Base-by-base conservation (phyloP, 2,113 vertebrate species). In the Corythoichthys intestinalis region DNA sequence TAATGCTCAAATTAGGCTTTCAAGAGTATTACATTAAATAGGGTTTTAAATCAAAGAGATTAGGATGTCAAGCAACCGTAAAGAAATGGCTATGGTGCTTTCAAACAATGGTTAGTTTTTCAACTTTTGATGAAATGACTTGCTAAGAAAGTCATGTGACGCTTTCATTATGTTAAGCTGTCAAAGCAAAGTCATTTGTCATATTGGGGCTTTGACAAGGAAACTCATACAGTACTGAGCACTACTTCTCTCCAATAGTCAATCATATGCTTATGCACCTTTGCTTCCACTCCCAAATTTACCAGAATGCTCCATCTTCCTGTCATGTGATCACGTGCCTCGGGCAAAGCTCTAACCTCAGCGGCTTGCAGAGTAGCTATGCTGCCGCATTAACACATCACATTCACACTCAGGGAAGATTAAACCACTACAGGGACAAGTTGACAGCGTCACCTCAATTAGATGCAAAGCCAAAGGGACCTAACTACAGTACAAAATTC, bases 121-220 rank as follows among this genome's bases (percentile, higher is more conserved):
- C 20, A 28, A 28, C 20, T 28, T 28, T 28, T 28, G 20, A 28
- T 28, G 52, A 17, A 54, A 54, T 10, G 14, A 50, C n/a, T 9
- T 0, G 7, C 7, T 5, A 20, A 15, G n/a, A 4, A 44, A 2
- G 56, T 72, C 68, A 71, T 67, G 53, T 65, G 69, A 47, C 66
- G 13, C 54, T 65, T 39, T 2, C 34, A 69, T 56, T 17, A 5
- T 11, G 10, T 11, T 4, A 39, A 15, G 15, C 5, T 56, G 70
- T 73, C 53, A 69, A 81, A 75, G 64, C 57, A 72, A 66, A 62
- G 67, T 71, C 4, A 38, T 69, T 38, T 39, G 41, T 60, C 44
- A 56, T 12, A 56, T 8, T 28, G 7, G 13, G 56, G 59, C 67
- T 61, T 64, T 56, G 10, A 37, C 4, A 61, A 5, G 59, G 59